Evolutionary conservation across 2,797 vertebrate genomes (phyloP).

Genomic region (Zenarchopterus dispar): DNA sequence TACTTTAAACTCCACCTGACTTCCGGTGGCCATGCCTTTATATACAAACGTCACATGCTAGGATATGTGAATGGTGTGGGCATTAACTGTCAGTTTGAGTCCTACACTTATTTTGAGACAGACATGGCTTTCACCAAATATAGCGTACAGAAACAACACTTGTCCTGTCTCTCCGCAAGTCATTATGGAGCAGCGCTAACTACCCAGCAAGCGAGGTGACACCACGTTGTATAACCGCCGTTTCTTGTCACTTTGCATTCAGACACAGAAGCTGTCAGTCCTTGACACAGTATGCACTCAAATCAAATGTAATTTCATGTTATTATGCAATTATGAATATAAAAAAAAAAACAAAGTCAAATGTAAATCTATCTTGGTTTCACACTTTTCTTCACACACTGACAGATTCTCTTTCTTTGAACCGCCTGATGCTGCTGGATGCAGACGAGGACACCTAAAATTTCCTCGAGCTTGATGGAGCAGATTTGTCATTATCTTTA

Average conservation of each 20-base stretch:
- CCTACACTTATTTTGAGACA: constrained; percentile 58
- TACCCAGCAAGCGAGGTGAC: constrained; percentile 51
- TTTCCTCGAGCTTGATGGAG: constrained; percentile 69
- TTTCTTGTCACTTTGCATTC: constrained; percentile 51
- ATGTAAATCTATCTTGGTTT: constrained; percentile 41
- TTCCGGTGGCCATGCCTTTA: constrained; percentile 43
- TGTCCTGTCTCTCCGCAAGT: constrained; percentile 50
- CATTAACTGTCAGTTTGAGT: constrained; percentile 40
- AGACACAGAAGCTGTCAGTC: constrained; percentile 19
- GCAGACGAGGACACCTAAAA: constrained; percentile 68
- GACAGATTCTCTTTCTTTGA: constrained; percentile 41
- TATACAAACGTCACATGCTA: constrained; percentile 26
- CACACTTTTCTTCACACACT: constrained; percentile 23
- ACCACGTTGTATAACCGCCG: constrained; percentile 54
- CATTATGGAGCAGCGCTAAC: constrained; percentile 59
- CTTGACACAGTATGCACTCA: constrained; percentile 9
- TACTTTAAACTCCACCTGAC: constrained; percentile 34
- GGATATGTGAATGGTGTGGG: constrained; percentile 58
- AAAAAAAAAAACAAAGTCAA: constrained; percentile 27
- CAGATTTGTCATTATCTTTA: constrained; percentile 80
- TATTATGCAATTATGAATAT: too few relatives aligned
- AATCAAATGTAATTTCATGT: constrained; percentile 39
- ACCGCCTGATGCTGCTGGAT: constrained; percentile 61
- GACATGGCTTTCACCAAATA: constrained; percentile 61
- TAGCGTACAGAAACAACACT: constrained; percentile 54